A percentile compares a stretch with the other conserved stretches of the same genome.
These are phyloP conservation scores for Automeris io DNA, from an alignment of 2,888 invertebrate species.

Conservation along the genomic window DNA sequence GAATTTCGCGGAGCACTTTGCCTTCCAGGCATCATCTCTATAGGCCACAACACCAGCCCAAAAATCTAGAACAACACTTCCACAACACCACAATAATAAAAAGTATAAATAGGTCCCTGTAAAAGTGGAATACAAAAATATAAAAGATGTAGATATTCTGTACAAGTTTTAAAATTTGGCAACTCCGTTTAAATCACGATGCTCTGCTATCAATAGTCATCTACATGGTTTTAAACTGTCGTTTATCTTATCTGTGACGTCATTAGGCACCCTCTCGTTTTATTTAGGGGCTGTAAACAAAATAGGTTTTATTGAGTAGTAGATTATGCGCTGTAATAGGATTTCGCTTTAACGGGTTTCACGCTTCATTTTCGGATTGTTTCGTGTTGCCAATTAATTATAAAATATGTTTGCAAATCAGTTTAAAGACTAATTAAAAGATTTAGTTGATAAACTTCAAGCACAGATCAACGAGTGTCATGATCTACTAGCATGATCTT, in stretches of 20 bases:
- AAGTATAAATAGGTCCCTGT: too few relatives aligned
- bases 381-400: constrained; percentile 5
- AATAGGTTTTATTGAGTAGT: constrained; percentile 27
- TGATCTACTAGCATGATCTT: too few relatives aligned
- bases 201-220: constrained; percentile 37
- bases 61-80: too few relatives aligned
- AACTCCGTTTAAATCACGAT: constrained; percentile 14
- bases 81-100: too few relatives aligned
- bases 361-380: constrained; percentile 5
- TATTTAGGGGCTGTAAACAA: constrained; percentile 18
- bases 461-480: too few relatives aligned
- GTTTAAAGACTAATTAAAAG: too few relatives aligned
- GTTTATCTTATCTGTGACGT: constrained; percentile 60
- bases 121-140: too few relatives aligned
- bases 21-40: too few relatives aligned
- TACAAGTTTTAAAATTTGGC: neutral
- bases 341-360: constrained; percentile 6
- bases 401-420: too few relatives aligned
- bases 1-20: too few relatives aligned
- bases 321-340: constrained; percentile 9
- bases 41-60: too few relatives aligned
- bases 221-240: constrained; percentile 56
- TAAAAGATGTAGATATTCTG: neutral
- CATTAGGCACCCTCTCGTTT: constrained; percentile 33
- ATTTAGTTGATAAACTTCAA: too few relatives aligned